A percentile compares a stretch with the other conserved stretches of the same genome.
Conservation (phyloP, 2,797 vertebrate genomes). For the Pagetopsis macropterus region DNA sequence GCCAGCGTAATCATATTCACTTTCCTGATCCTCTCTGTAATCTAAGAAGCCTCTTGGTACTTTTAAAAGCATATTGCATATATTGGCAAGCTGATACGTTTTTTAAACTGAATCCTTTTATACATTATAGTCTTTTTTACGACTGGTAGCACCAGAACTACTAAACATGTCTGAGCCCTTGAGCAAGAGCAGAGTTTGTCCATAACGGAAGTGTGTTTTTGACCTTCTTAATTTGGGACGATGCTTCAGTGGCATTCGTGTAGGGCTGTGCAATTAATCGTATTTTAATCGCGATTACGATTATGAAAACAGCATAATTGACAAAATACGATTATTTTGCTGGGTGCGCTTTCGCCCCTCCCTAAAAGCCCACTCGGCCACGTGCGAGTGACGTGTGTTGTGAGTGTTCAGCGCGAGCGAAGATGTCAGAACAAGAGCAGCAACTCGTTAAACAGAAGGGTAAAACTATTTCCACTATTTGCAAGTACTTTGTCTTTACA, state of each 20-base stretch:
- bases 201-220: not conserved
- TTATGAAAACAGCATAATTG: no score
- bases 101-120: slow-evolving; percentile 30
- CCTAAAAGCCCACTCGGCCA: no score
- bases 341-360: no score
- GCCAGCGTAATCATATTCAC: slow-evolving; percentile 46
- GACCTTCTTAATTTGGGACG: not conserved
- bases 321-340: no score
- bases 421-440: no score
- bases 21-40: slow-evolving; percentile 52
- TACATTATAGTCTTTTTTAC: slow-evolving; percentile 23
- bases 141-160: not conserved
- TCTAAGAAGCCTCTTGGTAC: slow-evolving; percentile 56
- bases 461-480: no score
- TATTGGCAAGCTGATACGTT: slow-evolving; percentile 6
- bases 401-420: no score
- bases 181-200: slow-evolving; percentile 1
- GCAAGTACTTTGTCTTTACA: no score
- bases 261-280: no score
- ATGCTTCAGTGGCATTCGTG: slow-evolving; percentile 3
- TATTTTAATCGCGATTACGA: no score
- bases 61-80: slow-evolving; percentile 29
- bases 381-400: no score
- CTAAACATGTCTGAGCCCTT: slow-evolving; percentile 18
- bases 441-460: no score